Conservation (phyloP, 2,888 invertebrate genomes). For the Ochropleura plecta region DNA sequence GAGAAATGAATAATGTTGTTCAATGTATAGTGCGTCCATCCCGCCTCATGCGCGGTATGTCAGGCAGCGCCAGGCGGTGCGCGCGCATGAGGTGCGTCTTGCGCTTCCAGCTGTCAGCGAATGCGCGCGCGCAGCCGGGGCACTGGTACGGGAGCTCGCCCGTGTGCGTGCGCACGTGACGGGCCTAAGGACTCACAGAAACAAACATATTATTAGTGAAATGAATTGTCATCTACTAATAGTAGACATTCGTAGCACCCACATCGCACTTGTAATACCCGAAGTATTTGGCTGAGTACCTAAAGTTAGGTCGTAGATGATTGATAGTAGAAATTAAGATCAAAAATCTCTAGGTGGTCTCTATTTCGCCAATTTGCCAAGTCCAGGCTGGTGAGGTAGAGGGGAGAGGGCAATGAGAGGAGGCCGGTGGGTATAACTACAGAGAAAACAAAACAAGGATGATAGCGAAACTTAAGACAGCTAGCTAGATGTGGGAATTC, state of each 20-base stretch:
- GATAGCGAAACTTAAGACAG: neutral
- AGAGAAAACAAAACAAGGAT: neutral
- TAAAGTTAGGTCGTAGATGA: neutral
- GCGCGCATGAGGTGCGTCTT: conserved; percentile 86
- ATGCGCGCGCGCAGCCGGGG: conserved; percentile 79
- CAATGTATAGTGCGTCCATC: conserved; percentile 69
- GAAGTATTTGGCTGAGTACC: neutral
- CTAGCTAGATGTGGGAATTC: neutral
- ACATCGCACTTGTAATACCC: neutral
- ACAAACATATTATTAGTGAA: neutral
- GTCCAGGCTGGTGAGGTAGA: no score
- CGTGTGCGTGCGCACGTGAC: conserved; percentile 85
- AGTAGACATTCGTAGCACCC: neutral
- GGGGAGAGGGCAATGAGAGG: neutral
- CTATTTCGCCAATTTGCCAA: neutral
- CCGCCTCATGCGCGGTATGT: conserved; percentile 81
- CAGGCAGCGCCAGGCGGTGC: conserved; percentile 78
- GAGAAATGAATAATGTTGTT: conserved; percentile 6
- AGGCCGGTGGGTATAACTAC: neutral
- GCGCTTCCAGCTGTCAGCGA: conserved; percentile 88
- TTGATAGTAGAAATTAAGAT: neutral
- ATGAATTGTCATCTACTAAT: neutral
- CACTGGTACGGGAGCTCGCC: conserved; percentile 86
- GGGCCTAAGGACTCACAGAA: conserved; percentile 68
- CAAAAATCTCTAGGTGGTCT: neutral